phyloP scores from a whole-genome alignment of 2,888 invertebrate species.

The Habrosyne pyritoides region DNA sequence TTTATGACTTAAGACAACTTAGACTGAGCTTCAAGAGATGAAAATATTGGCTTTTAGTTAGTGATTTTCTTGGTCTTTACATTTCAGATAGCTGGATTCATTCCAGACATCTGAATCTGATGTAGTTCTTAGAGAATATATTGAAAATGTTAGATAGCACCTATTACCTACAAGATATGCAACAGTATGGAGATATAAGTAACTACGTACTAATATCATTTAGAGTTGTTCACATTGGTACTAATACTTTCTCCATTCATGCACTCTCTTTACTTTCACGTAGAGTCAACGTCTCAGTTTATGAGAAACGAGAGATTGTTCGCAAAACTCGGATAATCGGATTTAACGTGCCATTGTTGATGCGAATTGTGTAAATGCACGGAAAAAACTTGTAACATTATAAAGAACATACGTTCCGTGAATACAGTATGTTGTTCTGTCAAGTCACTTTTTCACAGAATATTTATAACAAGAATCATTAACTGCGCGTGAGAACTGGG shows the following conservation, averaged over 20 bases:
- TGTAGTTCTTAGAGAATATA: too few relatives aligned
- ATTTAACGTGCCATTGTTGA: conserved; percentile 56
- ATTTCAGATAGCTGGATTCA: too few relatives aligned
- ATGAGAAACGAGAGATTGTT: conserved; percentile 63
- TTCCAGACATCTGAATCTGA: too few relatives aligned
- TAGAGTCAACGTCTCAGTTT: conserved; percentile 49
- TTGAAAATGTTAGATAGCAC: background rate
- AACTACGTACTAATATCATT: conserved; percentile 58
- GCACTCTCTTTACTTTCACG: conserved; percentile 71
- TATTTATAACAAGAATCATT: background rate
- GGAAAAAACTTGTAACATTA: conserved; percentile 7
- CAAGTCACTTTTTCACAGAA: background rate
- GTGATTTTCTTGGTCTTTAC: too few relatives aligned
- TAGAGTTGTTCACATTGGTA: conserved; percentile 47
- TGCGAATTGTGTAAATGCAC: conserved; percentile 44
- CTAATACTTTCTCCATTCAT: conserved; percentile 78
- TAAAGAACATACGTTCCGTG: background rate
- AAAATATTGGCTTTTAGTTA: too few relatives aligned
- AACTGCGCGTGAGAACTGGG: background rate
- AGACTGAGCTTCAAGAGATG: too few relatives aligned
- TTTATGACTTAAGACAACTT: background rate
- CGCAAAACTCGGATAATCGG: conserved; percentile 58
- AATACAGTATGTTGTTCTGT: background rate
- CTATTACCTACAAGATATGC: background rate
- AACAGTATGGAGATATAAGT: conserved; percentile 39